Evolutionary conservation across 2,888 invertebrate genomes (phyloP).

Genomic region (Volucella inanis): DNA sequence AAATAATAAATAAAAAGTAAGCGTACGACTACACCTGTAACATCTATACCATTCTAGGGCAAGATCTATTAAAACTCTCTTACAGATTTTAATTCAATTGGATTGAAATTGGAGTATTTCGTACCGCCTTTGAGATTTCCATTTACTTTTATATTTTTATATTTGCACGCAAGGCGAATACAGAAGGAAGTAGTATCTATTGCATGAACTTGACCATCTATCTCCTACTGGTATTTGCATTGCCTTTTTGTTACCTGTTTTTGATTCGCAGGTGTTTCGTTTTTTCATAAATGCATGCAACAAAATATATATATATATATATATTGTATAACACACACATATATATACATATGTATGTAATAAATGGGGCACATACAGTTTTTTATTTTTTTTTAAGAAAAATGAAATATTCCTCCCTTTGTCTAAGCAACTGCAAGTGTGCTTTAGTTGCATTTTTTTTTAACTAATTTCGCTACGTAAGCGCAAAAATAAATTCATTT

Average conservation of each 20-base stretch:
- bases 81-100: no score
- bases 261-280: slow-evolving; percentile 10
- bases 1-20: no score
- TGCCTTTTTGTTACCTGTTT: slow-evolving; percentile 53
- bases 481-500: slow-evolving; percentile 23
- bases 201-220: slow-evolving; percentile 63
- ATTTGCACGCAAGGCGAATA: not conserved
- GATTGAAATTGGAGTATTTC: no score
- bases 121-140: no score
- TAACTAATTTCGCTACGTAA: slow-evolving; percentile 7
- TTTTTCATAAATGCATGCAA: not conserved
- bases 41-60: no score
- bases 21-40: no score
- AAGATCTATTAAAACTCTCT: no score
- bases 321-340: no score
- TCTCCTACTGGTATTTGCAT: not conserved
- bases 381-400: not conserved
- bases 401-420: no score
- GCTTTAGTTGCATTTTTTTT: not conserved
- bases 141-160: not conserved
- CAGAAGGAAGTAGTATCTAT: slow-evolving; percentile 17
- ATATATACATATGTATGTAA: no score
- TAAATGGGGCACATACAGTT: slow-evolving; percentile 10
- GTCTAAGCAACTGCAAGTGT: no score
- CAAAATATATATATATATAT: no score